Evolutionary conservation across 2,888 invertebrate species (phyloP).

Genomic region (Plemyria rubiginata): DNA sequence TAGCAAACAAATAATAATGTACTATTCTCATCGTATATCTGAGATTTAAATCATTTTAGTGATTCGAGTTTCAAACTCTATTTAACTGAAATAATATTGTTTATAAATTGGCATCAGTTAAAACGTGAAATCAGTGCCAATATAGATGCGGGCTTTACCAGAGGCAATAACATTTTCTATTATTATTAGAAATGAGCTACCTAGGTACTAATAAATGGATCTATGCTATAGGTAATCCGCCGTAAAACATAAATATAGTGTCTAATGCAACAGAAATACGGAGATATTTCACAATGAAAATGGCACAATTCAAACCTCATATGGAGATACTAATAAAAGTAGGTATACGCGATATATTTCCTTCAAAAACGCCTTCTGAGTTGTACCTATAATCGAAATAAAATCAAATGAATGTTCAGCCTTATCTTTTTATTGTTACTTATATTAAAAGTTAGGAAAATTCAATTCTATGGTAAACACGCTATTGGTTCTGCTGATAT

Average conservation of each 20-base stretch:
- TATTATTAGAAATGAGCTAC: constrained; percentile 3
- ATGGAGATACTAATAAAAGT: no score
- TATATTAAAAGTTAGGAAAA: no score
- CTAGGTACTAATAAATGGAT: constrained; percentile 7
- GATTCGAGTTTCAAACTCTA: not conserved
- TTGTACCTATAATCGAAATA: no score
- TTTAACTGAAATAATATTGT: not conserved
- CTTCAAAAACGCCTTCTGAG: no score
- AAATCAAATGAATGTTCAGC: no score
- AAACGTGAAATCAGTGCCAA: constrained; percentile 23
- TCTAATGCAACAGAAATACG: constrained; percentile 3
- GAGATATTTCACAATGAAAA: no score
- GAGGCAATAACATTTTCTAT: constrained; percentile 9
- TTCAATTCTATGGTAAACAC: constrained; percentile 2
- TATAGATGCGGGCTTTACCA: constrained; percentile 8
- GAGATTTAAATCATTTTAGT: not conserved
- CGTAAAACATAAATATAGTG: not conserved
- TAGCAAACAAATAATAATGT: not conserved
- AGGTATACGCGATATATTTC: no score
- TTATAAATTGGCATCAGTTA: constrained; percentile 13
- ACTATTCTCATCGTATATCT: not conserved
- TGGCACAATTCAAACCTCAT: no score
- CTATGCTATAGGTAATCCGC: constrained; percentile 2
- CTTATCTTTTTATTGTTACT: no score
- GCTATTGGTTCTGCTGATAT: constrained; percentile 6